Evolutionary conservation across 2,888 invertebrate species (phyloP).

Genomic region (Celastrina argiolus): DNA sequence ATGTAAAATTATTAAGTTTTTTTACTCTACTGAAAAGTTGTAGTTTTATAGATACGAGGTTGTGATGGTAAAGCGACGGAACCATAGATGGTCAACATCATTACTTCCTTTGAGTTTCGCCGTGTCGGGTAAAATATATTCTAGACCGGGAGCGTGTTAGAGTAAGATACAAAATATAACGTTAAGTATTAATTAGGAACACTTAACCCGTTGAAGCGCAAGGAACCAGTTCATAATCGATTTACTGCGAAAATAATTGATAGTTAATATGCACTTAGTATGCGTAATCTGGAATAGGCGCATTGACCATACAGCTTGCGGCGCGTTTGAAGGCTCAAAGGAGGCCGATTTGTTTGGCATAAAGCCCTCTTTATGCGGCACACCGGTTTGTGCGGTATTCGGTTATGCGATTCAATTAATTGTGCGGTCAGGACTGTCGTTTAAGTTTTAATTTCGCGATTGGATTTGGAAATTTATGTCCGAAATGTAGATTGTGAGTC

Average conservation of each 20-base stretch:
- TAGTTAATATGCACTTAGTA: conserved; percentile 26
- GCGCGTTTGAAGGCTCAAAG: conserved; percentile 67
- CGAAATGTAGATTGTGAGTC: too few relatives aligned
- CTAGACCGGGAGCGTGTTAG: too few relatives aligned
- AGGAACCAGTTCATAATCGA: conserved; percentile 5
- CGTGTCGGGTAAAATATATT: too few relatives aligned
- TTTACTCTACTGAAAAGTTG: too few relatives aligned
- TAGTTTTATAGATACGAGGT: too few relatives aligned
- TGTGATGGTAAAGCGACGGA: too few relatives aligned
- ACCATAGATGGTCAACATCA: too few relatives aligned
- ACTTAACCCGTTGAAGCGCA: background rate
- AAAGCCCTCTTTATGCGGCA: conserved; percentile 68
- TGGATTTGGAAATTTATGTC: conserved; percentile 5
- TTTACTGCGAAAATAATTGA: conserved; percentile 18
- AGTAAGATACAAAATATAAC: too few relatives aligned
- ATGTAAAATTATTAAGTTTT: too few relatives aligned
- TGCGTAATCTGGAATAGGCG: conserved; percentile 28
- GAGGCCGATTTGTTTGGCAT: conserved; percentile 75
- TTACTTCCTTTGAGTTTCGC: too few relatives aligned
- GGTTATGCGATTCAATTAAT: conserved; percentile 70
- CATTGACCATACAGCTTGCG: conserved; percentile 60
- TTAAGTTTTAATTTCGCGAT: conserved; percentile 25
- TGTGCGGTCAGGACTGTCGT: conserved; percentile 49
- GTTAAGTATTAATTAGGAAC: too few relatives aligned
- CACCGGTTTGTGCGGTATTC: conserved; percentile 56